Percentiles rank a stretch among this genome's conserved stretches.
Conservation (phyloP, 2,888 invertebrate species). For the Drosophila sordidapex region DNA sequence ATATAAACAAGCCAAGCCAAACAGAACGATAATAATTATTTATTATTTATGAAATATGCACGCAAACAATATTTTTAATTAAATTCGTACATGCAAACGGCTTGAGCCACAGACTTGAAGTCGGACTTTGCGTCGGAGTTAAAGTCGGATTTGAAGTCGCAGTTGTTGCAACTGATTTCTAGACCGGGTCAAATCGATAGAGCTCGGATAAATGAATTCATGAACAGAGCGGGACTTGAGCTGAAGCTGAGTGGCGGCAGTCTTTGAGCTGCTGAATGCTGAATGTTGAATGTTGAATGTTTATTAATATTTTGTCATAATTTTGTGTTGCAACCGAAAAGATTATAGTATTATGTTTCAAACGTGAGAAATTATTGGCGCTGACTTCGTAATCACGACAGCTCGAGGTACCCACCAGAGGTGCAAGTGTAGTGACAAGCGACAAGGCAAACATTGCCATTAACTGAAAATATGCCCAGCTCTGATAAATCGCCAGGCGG, state of each 20-base stretch:
- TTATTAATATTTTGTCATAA: conserved; percentile 79
- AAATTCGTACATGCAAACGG: conserved; percentile 77
- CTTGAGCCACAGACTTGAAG: conserved; percentile 26
- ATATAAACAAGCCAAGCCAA: conserved; percentile 60
- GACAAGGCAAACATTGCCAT: conserved; percentile 36
- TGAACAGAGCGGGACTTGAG: conserved; percentile 42
- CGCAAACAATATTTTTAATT: conserved; percentile 76
- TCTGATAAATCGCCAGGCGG: conserved; percentile 59
- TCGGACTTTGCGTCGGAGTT: conserved; percentile 8
- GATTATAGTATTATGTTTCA: conserved; percentile 57
- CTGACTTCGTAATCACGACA: conserved; percentile 54
- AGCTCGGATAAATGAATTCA: conserved; percentile 58
- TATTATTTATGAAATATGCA: conserved; percentile 78
- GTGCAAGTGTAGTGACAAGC: conserved; percentile 65
- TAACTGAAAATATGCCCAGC: conserved; percentile 22
- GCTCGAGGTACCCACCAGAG: conserved; percentile 33
- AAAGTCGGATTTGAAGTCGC: conserved; percentile 4
- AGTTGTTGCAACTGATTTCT: conserved; percentile 40
- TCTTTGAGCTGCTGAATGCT: conserved; percentile 56
- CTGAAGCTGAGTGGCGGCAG: conserved; percentile 38
- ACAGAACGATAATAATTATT: conserved; percentile 70
- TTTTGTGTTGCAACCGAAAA: conserved; percentile 64
- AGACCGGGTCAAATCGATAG: conserved; percentile 75
- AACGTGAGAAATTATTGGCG: conserved; percentile 75
- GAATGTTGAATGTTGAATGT: conserved; percentile 50